phyloP scores from a whole-genome alignment of 2,888 invertebrate species.

The Calameuta filiformis region DNA sequence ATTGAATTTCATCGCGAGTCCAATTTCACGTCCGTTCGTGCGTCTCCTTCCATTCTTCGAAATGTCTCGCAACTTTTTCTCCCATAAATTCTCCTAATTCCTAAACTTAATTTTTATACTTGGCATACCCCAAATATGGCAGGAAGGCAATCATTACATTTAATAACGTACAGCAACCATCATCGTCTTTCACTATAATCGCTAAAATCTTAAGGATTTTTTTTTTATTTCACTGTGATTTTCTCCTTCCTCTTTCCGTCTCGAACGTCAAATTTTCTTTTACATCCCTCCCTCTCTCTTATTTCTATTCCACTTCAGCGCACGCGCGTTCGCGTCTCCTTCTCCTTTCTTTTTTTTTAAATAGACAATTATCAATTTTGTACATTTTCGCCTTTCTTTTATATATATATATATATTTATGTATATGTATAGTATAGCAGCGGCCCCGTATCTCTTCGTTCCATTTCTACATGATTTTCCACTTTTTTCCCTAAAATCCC shows the following conservation, averaged over 20 bases:
- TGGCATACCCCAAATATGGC: constrained; percentile 74
- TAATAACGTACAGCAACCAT: constrained; percentile 67
- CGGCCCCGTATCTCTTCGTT: not conserved
- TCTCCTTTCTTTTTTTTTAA: constrained; percentile 26
- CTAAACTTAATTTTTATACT: constrained; percentile 68
- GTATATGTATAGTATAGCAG: not conserved
- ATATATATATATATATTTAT: not conserved
- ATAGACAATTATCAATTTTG: constrained; percentile 48
- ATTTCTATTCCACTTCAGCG: not conserved
- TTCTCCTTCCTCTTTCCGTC: constrained; percentile 13
- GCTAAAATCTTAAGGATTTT: constrained; percentile 28
- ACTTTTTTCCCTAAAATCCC: not conserved
- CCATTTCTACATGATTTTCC: not conserved
- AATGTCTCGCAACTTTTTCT: constrained; percentile 23
- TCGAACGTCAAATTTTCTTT: constrained; percentile 13
- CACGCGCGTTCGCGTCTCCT: constrained; percentile 10
- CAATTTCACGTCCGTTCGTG: not conserved
- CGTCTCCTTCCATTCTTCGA: constrained; percentile 17
- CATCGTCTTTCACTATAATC: constrained; percentile 26
- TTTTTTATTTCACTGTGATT: constrained; percentile 23
- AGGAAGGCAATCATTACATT: constrained; percentile 74
- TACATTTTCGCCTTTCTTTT: constrained; percentile 33
- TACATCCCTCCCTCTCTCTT: constrained; percentile 15
- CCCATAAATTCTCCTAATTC: constrained; percentile 44
- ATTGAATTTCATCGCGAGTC: not conserved